phyloP scores from a whole-genome alignment of 2,113 vertebrate genomes.

The Nothocercus nigrocapillus region DNA sequence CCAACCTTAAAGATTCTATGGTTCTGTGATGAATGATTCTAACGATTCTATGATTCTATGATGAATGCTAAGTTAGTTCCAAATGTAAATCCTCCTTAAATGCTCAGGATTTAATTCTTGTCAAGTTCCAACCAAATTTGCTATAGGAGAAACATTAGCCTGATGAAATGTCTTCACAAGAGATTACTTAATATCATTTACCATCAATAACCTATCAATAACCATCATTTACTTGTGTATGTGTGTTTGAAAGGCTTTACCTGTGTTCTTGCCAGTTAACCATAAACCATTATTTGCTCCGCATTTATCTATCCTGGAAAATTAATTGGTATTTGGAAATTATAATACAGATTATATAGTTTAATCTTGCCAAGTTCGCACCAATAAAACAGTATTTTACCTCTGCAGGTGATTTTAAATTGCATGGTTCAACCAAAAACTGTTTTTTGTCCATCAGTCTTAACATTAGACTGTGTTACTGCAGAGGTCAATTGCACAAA shows the following conservation, averaged over 20 bases:
- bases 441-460: rapidly evolving
- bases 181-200: not conserved
- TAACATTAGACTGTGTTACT: not conserved
- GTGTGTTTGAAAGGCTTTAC: not conserved
- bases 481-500: not conserved
- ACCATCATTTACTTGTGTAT: not conserved
- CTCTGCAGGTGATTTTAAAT: not conserved
- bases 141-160: not conserved
- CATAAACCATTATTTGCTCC: not conserved
- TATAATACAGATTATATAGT: not conserved
- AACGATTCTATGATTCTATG: no score
- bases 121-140: not conserved
- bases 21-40: no score
- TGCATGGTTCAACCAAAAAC: rapidly evolving
- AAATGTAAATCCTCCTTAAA: not conserved
- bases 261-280: not conserved
- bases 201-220: not conserved
- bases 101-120: not conserved
- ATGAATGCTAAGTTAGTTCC: not conserved
- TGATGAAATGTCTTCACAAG: not conserved
- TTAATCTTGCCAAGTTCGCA: not conserved
- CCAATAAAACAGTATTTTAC: not conserved
- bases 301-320: not conserved
- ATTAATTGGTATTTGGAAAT: not conserved
- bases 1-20: no score